These are phyloP conservation scores for Anthophora plumipes DNA, from an alignment of 2,888 invertebrate species.

Conservation along the genomic window DNA sequence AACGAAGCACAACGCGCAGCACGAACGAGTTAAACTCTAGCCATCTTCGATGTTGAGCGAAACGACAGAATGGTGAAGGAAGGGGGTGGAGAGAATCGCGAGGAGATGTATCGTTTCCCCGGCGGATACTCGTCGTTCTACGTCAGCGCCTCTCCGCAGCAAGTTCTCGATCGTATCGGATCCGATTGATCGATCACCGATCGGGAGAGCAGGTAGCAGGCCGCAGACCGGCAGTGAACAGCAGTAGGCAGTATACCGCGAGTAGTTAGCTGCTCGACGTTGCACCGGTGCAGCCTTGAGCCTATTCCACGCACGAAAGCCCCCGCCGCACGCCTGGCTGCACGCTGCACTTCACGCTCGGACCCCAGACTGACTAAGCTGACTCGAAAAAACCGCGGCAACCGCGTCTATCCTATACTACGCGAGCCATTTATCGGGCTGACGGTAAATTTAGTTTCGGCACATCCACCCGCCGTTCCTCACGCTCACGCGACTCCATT, in stretches of 20 bases:
- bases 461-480: background rate
- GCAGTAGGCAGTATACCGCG: constrained; percentile 64
- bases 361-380: constrained; percentile 68
- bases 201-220: constrained; percentile 67
- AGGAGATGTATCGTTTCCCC: constrained; percentile 34
- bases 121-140: constrained; percentile 58
- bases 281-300: constrained; percentile 84
- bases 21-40: background rate
- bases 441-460: constrained; percentile 57
- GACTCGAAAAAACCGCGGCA: constrained; percentile 61
- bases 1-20: background rate
- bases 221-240: constrained; percentile 59
- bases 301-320: constrained; percentile 85
- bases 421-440: constrained; percentile 39
- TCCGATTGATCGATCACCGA: constrained; percentile 67
- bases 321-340: constrained; percentile 84
- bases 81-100: background rate
- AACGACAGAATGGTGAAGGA: constrained; percentile 1
- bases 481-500: background rate
- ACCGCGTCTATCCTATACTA: constrained; percentile 39
- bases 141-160: constrained; percentile 57
- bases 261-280: constrained; percentile 73
- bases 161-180: constrained; percentile 59
- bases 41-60: background rate
- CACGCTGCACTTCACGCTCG: constrained; percentile 78